Conservation (phyloP, 2,113 vertebrate species). For the Hyperopisus bebe region DNA sequence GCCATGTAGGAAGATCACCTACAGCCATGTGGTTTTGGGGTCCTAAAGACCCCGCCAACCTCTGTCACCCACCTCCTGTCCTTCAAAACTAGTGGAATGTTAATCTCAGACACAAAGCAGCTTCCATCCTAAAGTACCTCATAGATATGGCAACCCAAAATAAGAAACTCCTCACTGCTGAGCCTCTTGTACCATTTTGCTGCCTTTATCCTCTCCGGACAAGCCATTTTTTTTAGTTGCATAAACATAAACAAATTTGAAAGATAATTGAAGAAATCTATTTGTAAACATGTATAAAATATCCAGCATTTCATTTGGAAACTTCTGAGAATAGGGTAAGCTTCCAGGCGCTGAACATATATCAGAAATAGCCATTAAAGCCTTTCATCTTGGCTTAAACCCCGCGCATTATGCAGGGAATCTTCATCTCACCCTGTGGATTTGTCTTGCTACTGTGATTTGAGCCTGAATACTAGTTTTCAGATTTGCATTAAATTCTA, state of each 20-base stretch:
- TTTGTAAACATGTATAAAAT: constrained; percentile 4
- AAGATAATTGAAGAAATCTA: neutral
- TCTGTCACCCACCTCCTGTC: neutral
- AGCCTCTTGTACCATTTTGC: neutral
- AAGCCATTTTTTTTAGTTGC: neutral
- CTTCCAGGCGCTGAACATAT: neutral
- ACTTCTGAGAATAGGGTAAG: neutral
- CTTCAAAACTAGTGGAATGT: neutral
- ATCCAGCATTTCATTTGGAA: constrained; percentile 8
- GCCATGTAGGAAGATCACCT: neutral
- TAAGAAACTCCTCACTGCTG: neutral
- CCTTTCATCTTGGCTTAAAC: constrained; percentile 17
- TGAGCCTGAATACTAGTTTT: neutral
- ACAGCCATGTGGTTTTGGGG: neutral
- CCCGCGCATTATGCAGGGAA: neutral
- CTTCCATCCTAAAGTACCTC: neutral
- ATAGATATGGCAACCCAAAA: neutral
- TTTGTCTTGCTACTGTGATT: constrained; percentile 14
- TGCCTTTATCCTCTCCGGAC: neutral
- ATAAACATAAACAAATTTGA: neutral
- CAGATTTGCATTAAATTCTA: constrained; percentile 4
- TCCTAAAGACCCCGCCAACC: neutral
- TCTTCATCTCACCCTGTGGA: constrained; percentile 19
- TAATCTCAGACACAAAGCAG: neutral
- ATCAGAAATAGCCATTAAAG: constrained; percentile 15